phyloP scores from a whole-genome alignment of 2,797 vertebrate species.

The Rhabdomys pumilio region DNA sequence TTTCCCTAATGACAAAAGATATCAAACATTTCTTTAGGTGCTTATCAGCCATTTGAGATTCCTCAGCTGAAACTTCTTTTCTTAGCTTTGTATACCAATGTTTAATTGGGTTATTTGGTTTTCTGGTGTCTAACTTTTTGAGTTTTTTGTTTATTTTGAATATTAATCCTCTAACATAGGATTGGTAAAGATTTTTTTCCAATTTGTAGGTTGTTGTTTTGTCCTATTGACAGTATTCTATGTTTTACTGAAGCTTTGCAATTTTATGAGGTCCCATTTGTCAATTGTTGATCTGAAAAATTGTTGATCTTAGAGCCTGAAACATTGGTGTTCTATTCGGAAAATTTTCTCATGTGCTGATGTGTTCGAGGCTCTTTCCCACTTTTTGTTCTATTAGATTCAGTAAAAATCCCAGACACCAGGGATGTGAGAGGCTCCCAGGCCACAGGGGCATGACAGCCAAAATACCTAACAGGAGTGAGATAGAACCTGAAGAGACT shows the following conservation, averaged over 20 bases:
- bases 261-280: not conserved
- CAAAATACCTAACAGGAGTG: not conserved
- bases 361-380: not conserved
- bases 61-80: not conserved
- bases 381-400: not conserved
- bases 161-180: not conserved
- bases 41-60: not conserved
- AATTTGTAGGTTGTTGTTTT: not conserved
- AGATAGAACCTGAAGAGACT: not conserved
- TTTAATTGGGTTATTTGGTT: not conserved
- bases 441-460: not conserved
- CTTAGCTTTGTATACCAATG: not conserved
- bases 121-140: not conserved
- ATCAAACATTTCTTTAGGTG: not conserved
- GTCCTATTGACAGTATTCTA: not conserved
- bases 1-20: not conserved
- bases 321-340: not conserved
- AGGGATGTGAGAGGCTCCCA: not conserved
- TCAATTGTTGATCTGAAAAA: not conserved
- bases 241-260: not conserved
- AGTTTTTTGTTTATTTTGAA: not conserved
- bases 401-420: not conserved
- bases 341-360: not conserved
- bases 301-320: not conserved
- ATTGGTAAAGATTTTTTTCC: not conserved